phyloP scores from a whole-genome alignment of 2,888 invertebrate genomes.

The Xanthia togata region DNA sequence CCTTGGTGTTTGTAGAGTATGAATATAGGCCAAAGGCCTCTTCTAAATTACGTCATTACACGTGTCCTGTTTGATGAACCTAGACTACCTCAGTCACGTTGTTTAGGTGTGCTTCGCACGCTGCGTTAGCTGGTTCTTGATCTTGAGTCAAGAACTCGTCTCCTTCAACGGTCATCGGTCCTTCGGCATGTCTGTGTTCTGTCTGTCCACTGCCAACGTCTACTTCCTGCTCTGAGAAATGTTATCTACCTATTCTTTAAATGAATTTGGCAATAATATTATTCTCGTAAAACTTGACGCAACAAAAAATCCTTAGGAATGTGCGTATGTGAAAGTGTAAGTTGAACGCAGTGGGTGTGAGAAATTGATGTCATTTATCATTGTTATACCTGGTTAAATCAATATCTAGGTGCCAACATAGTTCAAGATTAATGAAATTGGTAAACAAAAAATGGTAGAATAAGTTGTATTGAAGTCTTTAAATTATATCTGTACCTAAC shows the following conservation, averaged over 20 bases:
- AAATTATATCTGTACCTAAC: slow-evolving; percentile 15
- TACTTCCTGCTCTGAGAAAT: slow-evolving; percentile 30
- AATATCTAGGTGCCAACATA: slow-evolving; percentile 21
- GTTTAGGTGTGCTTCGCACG: slow-evolving; percentile 13
- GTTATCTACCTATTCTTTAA: slow-evolving; percentile 17
- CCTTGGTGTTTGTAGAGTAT: slow-evolving; percentile 30
- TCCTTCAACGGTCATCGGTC: slow-evolving; percentile 14
- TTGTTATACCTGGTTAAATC: slow-evolving; percentile 10
- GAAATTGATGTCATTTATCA: slow-evolving; percentile 42
- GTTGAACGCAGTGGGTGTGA: slow-evolving; percentile 3
- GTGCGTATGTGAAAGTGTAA: slow-evolving; percentile 47
- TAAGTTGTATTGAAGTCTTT: background rate
- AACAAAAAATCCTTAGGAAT: slow-evolving; percentile 40
- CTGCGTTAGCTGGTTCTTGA: slow-evolving; percentile 4
- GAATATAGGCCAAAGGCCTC: slow-evolving; percentile 42
- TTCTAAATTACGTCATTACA: slow-evolving; percentile 32
- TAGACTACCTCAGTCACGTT: slow-evolving; percentile 1
- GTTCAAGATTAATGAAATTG: slow-evolving; percentile 25
- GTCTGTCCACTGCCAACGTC: background rate
- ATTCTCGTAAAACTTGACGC: background rate
- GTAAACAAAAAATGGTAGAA: slow-evolving; percentile 16
- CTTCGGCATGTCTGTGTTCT: background rate
- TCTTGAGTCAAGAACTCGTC: slow-evolving; percentile 11
- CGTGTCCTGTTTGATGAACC: slow-evolving; percentile 17
- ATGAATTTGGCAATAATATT: slow-evolving; percentile 14